Evolutionary conservation across 1,140 invertebrate species (phyloP).

Genomic region (Drosophila nasuta): DNA sequence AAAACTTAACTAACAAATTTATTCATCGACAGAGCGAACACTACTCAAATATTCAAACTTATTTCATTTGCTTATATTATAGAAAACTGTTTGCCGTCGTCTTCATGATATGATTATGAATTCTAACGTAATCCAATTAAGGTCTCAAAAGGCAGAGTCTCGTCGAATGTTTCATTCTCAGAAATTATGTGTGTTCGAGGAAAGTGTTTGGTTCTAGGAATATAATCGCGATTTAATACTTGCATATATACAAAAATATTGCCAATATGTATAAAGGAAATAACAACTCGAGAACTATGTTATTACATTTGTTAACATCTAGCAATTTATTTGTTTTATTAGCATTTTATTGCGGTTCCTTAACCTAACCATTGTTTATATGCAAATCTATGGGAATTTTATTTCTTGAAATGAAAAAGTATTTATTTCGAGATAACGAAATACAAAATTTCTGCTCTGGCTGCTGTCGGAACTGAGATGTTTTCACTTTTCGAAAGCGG

Average conservation of each 20-base stretch:
- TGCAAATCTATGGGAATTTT: too few species aligned
- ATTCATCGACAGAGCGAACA: not conserved
- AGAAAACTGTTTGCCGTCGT: not conserved
- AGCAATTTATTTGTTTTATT: not conserved
- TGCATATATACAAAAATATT: not conserved
- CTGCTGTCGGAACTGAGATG: not conserved
- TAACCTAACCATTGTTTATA: too few species aligned
- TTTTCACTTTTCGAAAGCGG: not conserved
- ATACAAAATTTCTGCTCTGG: not conserved
- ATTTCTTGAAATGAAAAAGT: not conserved
- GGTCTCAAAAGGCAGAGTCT: not conserved
- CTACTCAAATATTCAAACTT: conserved; percentile 2
- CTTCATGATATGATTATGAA: not conserved
- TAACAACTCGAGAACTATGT: not conserved
- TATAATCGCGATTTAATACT: not conserved
- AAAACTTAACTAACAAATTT: not conserved
- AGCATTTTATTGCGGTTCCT: not conserved
- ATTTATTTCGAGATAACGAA: not conserved
- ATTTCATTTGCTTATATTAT: not conserved
- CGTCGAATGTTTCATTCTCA: not conserved
- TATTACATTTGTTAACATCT: not conserved
- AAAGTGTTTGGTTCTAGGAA: not conserved
- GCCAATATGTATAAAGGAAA: not conserved
- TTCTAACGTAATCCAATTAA: not conserved
- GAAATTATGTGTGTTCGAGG: not conserved